Evolutionary conservation across 2,888 invertebrate species (phyloP), one percentile per base, ranked within the genome.

Genomic region (Clivina fossor): DNA sequence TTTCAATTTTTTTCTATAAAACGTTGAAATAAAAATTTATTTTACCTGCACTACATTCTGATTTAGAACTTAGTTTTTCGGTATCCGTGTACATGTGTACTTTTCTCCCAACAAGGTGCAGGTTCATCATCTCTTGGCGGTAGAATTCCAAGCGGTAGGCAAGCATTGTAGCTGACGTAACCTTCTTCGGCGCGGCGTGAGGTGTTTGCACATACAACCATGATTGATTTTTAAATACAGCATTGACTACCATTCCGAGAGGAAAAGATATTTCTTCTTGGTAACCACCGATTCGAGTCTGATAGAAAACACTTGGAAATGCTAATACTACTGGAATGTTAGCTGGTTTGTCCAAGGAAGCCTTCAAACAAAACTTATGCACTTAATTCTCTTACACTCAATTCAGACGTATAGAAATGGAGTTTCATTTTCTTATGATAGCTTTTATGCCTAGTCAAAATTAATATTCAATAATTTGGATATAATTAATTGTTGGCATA

Each of bases 181-280:
- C 91, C 91, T 69, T 90, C 90, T 62, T 89, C 86, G 0, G 86
- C n/a, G 90, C 89, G 83, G 85, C 88, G 63, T 90, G 91, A 2
- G 90, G 89, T 1, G 90, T 91, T 71, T 90, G 90, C 13, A 87
- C 89, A 67, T 90, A 91, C 28, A 91, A 73, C 91, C 91, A 91
- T 65, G 84, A 84, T 64, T 89, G 84, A 66, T 88, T 90, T 71
- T 90, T 90, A 71, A 90, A 91, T 19, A 91, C 86, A 0, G 90
- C 90, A 70, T 91, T 91, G 8, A 91, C 90, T 2, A 91, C 90
- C 72, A 90, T 90, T 3, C 91, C 91, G 57, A 90, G 74, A 0
- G 90, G 88, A 44, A 90, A 71, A 0, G 82, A 78, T 44, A 87
- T 76, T 71, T 88, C 88, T 7, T 79, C 78, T 66, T 84, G 83